Conservation (phyloP, 2,113 vertebrate genomes). For the Vicugna pacos region DNA sequence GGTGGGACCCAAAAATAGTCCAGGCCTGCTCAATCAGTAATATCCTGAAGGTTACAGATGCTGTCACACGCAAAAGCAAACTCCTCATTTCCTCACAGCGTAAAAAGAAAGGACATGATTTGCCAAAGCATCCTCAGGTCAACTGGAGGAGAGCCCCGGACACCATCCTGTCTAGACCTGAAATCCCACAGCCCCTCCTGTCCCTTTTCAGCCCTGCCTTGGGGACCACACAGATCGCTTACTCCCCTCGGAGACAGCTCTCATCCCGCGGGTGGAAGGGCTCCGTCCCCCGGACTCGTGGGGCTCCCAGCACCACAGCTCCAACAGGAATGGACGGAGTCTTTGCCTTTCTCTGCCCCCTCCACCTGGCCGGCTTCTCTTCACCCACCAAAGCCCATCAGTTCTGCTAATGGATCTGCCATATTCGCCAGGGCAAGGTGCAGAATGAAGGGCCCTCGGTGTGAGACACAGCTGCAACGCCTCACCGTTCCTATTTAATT, state of each 20-base stretch:
- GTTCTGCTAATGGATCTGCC: neutral
- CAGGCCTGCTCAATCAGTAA: neutral
- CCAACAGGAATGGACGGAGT: neutral
- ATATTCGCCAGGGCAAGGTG: fast-evolving
- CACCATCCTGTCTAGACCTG: slow-evolving; percentile 32
- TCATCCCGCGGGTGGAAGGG: neutral
- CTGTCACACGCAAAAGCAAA: slow-evolving; percentile 49
- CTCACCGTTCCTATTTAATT: neutral
- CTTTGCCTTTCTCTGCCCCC: neutral
- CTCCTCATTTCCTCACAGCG: neutral
- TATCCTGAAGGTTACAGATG: neutral
- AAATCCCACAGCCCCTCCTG: neutral
- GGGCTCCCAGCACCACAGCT: neutral
- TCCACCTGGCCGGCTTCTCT: neutral
- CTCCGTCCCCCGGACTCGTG: neutral
- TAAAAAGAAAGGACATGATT: neutral
- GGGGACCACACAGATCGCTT: neutral
- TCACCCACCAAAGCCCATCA: neutral
- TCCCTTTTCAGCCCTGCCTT: neutral
- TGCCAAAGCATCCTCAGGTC: slow-evolving; percentile 29
- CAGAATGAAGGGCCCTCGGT: neutral
- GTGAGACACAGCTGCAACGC: fast-evolving
- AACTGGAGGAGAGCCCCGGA: neutral
- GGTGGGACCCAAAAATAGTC: neutral
- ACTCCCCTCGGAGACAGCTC: neutral